Base-by-base conservation (phyloP, 2,113 vertebrate genomes). In the Scophthalmus maximus region DNA sequence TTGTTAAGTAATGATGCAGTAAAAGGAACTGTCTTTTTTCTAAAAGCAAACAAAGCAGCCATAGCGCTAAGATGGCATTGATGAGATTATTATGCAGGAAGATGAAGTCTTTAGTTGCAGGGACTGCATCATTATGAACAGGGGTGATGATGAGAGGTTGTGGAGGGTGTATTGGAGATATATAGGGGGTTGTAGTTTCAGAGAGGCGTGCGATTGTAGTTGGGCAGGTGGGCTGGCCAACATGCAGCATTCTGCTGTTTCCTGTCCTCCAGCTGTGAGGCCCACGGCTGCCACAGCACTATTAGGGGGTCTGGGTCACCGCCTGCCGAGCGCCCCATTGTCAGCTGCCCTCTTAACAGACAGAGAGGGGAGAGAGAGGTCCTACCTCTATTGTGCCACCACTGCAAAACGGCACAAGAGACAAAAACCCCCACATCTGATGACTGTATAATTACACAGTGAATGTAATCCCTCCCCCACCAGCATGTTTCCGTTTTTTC, bases 361-460 rank as follows among this genome's bases (percentile, higher is more conserved):
- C 79, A 85, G 70, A 78, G 69, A 62, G 61, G 64, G 66, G 67
- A 62, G 78, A 76, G 74, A 73, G 78, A 78, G 85, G 82, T 82
- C 84, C 82, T 76, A 72, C 83, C 83, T 85, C 87, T 85, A 82
- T 89, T 86, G 87, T 90, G 83, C 84, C 59, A 63, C 75, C 64
- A 15, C 61, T 87, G 80, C 86, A 86, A 89, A 91, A 87, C 84
- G 82, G 83, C 75, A 79, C 50, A 74, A 23, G 66, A 68, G 73
- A 84, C 14, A 50, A 76, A 69, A 76, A 44, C 75, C n/a, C 36
- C 42, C 50, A 49, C 86, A 88, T 87, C 74, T 78, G 88, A 90
- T 88, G 88, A 88, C 87, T 88, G 80, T 90, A 89, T 93, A 91
- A 93, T 93, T 92, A 89, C 81, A 73, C 56, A 72, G 82, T 90